Percentiles rank a stretch among this genome's conserved stretches.
These are phyloP conservation scores for Hemithea aestivaria DNA, from an alignment of 2,888 invertebrate species.

Conservation along the genomic window DNA sequence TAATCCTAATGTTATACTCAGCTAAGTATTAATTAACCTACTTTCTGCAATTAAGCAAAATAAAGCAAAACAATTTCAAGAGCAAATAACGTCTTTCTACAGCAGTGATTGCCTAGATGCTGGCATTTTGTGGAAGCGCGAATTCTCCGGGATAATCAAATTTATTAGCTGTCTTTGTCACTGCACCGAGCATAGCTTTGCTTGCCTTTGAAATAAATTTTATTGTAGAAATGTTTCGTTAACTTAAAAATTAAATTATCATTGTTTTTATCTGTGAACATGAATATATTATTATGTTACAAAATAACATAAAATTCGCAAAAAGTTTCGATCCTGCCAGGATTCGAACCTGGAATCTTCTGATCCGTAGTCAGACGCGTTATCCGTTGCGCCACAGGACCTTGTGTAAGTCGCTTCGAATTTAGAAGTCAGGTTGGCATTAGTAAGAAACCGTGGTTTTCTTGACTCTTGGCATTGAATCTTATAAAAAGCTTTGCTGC, in stretches of 20 bases:
- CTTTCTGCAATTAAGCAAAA: too few species aligned
- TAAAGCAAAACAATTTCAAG: too few species aligned
- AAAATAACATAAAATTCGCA: conserved; percentile 10
- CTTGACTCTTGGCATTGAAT: conserved; percentile 1
- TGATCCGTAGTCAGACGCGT: conserved; percentile 86
- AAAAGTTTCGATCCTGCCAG: conserved; percentile 68
- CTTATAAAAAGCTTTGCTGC: conserved; percentile 14
- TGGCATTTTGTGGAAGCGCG: conserved; percentile 46
- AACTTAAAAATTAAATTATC: too few species aligned
- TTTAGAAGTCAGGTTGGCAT: conserved; percentile 4
- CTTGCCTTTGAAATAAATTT: too few species aligned
- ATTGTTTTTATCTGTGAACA: too few species aligned
- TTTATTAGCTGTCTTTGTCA: conserved; percentile 66
- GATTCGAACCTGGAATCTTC: conserved; percentile 84
- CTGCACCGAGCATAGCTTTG: conserved; percentile 35
- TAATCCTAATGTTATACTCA: neutral
- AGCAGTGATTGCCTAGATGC: conserved; percentile 8
- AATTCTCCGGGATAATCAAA: conserved; percentile 63
- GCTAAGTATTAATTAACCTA: too few species aligned
- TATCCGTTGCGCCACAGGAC: conserved; percentile 83
- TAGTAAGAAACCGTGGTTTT: conserved; percentile 9
- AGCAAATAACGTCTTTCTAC: neutral
- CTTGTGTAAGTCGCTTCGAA: rapidly evolving
- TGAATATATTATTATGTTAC: too few species aligned
- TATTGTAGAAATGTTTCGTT: too few species aligned